Conservation (phyloP, 2,113 vertebrate species). For the Dipodomys stephensi region DNA sequence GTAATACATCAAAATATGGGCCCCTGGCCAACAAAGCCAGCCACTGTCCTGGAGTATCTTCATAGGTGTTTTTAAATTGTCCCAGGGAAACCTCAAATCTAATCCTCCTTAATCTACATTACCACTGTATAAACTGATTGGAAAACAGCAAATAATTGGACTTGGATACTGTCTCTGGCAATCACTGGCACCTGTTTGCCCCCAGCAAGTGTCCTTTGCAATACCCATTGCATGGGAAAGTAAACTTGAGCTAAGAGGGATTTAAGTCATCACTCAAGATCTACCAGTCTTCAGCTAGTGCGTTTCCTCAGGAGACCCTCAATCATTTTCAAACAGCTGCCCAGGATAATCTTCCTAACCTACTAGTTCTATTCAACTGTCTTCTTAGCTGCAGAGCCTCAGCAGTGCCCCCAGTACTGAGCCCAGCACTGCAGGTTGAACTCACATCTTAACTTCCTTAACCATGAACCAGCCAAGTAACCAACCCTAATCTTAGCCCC, state of each 20-base stretch:
- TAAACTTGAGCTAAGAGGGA: background rate
- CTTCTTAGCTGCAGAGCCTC: background rate
- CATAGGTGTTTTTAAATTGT: background rate
- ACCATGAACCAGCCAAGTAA: no score
- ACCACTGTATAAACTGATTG: background rate
- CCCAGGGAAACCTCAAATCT: background rate
- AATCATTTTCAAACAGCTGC: background rate
- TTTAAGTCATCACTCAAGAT: background rate
- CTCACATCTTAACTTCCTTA: background rate
- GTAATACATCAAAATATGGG: background rate
- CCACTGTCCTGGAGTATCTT: background rate
- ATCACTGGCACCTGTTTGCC: background rate
- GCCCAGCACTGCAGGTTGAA: fast-evolving
- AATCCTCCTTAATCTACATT: background rate
- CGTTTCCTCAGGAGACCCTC: background rate
- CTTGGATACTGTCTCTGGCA: no score
- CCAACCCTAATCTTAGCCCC: background rate
- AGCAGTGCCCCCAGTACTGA: background rate
- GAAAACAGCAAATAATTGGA: background rate
- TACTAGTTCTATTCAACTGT: no score
- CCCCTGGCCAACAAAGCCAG: background rate
- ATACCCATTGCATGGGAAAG: background rate
- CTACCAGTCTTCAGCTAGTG: background rate
- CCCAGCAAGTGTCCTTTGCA: background rate
- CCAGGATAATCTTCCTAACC: background rate